phyloP scores from a whole-genome alignment of 2,113 vertebrate genomes.

The Tachycineta bicolor region DNA sequence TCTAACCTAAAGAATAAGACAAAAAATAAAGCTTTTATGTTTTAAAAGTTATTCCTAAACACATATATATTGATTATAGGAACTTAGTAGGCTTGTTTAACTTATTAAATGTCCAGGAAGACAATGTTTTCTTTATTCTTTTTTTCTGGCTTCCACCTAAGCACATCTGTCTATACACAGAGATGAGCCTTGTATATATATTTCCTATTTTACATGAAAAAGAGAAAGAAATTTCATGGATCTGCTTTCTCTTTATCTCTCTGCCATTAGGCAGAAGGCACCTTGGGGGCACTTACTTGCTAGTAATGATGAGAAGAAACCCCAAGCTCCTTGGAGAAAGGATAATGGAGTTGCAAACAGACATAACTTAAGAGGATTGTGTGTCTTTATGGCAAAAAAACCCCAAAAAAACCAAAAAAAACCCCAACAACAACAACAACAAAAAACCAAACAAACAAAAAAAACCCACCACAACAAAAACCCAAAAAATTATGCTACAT shows the following conservation, averaged over 20 bases:
- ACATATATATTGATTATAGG: not conserved
- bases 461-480: not conserved
- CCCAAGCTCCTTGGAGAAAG: not conserved
- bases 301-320: not conserved
- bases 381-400: not conserved
- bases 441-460: not conserved
- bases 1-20: not conserved
- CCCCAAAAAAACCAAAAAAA: too few relatives aligned
- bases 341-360: not conserved
- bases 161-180: not conserved
- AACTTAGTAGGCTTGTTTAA: not conserved
- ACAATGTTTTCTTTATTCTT: not conserved
- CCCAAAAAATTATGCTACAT: not conserved
- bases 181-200: not conserved
- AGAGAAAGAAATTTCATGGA: not conserved
- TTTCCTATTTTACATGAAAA: not conserved
- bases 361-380: not conserved
- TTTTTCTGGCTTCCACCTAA: not conserved
- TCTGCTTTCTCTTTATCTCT: not conserved
- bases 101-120: not conserved
- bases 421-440: too few relatives aligned
- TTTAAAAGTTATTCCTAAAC: not conserved
- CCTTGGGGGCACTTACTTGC: not conserved
- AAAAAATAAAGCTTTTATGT: not conserved
- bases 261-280: not conserved